Evolutionary conservation across 2,113 vertebrate genomes (phyloP).

Genomic region (Hyperopisus bebe): DNA sequence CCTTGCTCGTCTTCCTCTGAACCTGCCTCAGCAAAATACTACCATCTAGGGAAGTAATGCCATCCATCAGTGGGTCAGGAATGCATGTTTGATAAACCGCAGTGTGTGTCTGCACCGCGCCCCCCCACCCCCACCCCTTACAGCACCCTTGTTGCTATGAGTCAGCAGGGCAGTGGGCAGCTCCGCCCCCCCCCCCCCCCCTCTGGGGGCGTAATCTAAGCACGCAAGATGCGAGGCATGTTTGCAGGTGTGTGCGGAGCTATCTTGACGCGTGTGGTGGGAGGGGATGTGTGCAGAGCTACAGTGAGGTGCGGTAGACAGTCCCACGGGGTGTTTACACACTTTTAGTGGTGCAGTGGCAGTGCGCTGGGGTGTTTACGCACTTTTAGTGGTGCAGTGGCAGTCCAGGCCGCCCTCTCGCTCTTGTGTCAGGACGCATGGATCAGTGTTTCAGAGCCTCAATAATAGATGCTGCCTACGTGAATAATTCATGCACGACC

Average conservation of each 20-base stretch:
- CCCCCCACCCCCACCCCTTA: no score
- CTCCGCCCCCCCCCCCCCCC: not conserved
- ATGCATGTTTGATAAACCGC: constrained; percentile 12
- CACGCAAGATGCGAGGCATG: not conserved
- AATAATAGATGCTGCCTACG: constrained; percentile 60
- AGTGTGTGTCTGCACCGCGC: not conserved
- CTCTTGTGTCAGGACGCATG: constrained; percentile 38
- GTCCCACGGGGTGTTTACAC: no score
- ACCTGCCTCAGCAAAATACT: constrained; percentile 9
- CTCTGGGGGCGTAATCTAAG: not conserved
- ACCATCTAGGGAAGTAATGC: constrained; percentile 13
- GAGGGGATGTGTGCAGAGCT: no score
- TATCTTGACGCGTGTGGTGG: not conserved
- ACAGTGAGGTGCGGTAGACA: not conserved
- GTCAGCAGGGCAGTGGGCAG: not conserved
- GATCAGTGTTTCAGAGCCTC: constrained; percentile 53
- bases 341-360: not conserved
- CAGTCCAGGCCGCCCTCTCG: constrained; percentile 26
- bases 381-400: not conserved
- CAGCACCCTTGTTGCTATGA: not conserved
- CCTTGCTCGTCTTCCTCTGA: not conserved
- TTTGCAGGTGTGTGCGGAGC: not conserved
- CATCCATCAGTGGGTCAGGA: constrained; percentile 12
- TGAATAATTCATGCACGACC: constrained; percentile 59
- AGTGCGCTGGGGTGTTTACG: not conserved